Conservation (phyloP, 2,888 invertebrate species). For the Branchinecta sandiegonensis region DNA sequence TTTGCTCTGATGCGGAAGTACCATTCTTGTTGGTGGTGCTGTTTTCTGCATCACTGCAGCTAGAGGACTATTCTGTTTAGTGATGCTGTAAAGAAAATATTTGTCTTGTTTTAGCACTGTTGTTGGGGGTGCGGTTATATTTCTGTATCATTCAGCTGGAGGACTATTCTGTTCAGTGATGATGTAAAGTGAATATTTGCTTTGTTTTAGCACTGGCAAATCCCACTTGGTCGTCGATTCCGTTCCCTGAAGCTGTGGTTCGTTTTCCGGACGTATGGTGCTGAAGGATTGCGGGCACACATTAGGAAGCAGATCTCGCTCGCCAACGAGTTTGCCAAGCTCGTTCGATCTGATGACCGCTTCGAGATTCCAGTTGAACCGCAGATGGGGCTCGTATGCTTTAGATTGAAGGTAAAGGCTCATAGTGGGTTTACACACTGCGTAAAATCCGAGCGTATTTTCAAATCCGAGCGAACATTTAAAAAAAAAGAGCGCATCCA, state of each 20-base stretch:
- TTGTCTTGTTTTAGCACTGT: constrained; percentile 54
- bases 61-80: no score
- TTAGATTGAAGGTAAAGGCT: constrained; percentile 52
- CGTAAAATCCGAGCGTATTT: no score
- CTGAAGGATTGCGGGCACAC: constrained; percentile 57
- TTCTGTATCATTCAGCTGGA: no score
- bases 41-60: no score
- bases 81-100: background rate
- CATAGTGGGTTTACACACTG: no score
- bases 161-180: no score
- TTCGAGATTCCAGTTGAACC: constrained; percentile 63
- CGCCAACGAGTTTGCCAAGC: constrained; percentile 59
- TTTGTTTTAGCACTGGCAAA: constrained; percentile 66
- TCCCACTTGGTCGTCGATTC: constrained; percentile 70
- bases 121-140: constrained; percentile 38
- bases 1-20: no score
- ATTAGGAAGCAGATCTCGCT: constrained; percentile 58
- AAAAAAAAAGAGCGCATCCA: no score
- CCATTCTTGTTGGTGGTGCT: no score
- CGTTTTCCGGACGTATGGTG: constrained; percentile 65
- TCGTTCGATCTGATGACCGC: constrained; percentile 51
- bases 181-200: background rate
- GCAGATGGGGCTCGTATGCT: constrained; percentile 72
- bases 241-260: constrained; percentile 88
- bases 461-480: no score